phyloP scores from a whole-genome alignment of 2,113 vertebrate genomes.

The Sorex araneus region DNA sequence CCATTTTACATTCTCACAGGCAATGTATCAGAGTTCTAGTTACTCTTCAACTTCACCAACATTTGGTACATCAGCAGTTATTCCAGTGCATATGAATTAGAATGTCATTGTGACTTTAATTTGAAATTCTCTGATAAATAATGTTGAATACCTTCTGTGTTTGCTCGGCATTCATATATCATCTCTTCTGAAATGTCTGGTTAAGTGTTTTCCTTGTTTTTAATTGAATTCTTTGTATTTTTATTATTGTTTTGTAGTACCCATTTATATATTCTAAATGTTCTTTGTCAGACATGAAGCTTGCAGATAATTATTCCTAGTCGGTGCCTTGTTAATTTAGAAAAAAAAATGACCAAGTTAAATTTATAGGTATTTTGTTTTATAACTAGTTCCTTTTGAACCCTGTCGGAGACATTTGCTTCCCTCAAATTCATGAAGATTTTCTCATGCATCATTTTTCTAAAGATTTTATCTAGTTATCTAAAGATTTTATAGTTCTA shows the following conservation, averaged over 20 bases:
- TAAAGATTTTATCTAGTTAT: not conserved
- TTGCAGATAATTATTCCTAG: conserved; percentile 55
- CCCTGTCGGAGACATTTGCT: conserved; percentile 52
- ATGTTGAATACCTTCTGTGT: conserved; percentile 45
- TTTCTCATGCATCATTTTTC: conserved; percentile 53
- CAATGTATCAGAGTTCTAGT: conserved; percentile 19
- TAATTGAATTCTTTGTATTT: conserved; percentile 60
- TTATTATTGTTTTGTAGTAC: conserved; percentile 54
- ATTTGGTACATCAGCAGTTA: not conserved
- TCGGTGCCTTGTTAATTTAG: conserved; percentile 27
- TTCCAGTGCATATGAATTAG: conserved; percentile 24
- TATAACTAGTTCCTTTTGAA: conserved; percentile 34
- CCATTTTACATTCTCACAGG: conserved; percentile 37
- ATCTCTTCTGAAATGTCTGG: conserved; percentile 46
- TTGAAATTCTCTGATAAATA: conserved; percentile 59
- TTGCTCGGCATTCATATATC: conserved; percentile 55
- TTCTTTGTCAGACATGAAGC: conserved; percentile 50
- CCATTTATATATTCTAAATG: conserved; percentile 58
- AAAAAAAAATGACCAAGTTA: conserved; percentile 16
- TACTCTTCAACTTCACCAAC: not conserved
- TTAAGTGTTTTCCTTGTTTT: conserved; percentile 61
- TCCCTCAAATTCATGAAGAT: conserved; percentile 52
- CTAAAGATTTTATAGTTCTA: conserved; percentile 44
- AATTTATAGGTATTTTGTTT: conserved; percentile 61
- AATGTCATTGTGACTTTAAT: conserved; percentile 66